phyloP scores from a whole-genome alignment of 1,140 invertebrate species.

The Hycleus phaleratus region DNA sequence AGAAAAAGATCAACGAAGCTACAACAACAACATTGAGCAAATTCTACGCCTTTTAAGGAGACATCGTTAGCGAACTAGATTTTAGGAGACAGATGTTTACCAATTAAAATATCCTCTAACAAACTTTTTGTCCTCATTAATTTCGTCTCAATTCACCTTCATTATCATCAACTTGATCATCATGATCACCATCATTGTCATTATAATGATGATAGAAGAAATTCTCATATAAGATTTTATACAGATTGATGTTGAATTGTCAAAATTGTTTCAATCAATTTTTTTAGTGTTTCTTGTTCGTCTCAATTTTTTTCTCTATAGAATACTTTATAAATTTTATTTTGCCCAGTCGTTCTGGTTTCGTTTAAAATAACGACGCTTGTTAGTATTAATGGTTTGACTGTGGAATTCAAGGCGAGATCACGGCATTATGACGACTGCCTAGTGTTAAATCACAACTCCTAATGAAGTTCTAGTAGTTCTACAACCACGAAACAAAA shows the following conservation, averaged over 20 bases:
- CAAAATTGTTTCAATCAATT: neutral
- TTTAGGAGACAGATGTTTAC: slow-evolving; percentile 10
- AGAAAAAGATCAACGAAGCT: neutral
- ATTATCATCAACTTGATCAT: neutral
- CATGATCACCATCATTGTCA: neutral
- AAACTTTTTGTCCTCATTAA: slow-evolving; percentile 2
- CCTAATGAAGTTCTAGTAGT: neutral
- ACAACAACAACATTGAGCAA: neutral
- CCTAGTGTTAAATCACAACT: slow-evolving; percentile 3
- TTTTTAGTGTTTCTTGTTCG: neutral
- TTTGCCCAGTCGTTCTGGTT: neutral
- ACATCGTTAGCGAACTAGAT: slow-evolving; percentile 11
- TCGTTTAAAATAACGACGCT: slow-evolving; percentile 1
- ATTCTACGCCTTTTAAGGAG: slow-evolving; percentile 12
- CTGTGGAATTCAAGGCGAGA: slow-evolving; percentile 3
- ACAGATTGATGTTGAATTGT: neutral
- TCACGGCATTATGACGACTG: slow-evolving; percentile 3
- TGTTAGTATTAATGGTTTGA: slow-evolving; percentile 8
- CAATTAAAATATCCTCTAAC: slow-evolving; percentile 13
- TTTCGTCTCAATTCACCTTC: neutral
- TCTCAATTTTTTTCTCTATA: too few relatives aligned
- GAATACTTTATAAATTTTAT: too few relatives aligned
- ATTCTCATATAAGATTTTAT: neutral
- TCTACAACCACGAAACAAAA: neutral
- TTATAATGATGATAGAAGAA: neutral